Evolutionary conservation across 2,113 vertebrate genomes (phyloP).

Genomic region (Rynchops niger): DNA sequence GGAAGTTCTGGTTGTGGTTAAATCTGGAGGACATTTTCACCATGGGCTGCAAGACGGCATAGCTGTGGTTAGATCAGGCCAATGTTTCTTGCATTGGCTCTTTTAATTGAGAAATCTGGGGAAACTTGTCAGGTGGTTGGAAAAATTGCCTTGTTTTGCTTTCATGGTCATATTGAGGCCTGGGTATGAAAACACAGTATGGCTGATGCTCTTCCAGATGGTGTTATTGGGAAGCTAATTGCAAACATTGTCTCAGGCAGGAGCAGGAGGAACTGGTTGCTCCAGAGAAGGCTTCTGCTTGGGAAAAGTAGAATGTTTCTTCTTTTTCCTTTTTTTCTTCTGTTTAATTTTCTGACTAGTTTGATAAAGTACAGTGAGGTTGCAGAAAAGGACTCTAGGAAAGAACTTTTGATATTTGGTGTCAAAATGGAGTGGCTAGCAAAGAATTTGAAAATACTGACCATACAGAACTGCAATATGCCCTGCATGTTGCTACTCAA

Average conservation of each 20-base stretch:
- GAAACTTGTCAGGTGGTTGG: too few species aligned
- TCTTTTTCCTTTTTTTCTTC: neutral
- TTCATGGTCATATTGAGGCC: too few species aligned
- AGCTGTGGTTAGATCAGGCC: too few species aligned
- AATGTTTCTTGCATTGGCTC: too few species aligned
- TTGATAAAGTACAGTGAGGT: neutral
- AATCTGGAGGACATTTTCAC: too few species aligned
- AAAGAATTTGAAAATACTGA: neutral
- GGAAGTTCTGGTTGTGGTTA: too few species aligned
- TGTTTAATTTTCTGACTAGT: neutral
- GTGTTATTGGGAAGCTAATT: constrained; percentile 8
- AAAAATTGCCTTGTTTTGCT: too few species aligned
- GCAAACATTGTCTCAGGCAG: neutral
- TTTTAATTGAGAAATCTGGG: too few species aligned
- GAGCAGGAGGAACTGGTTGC: neutral
- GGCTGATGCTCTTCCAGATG: neutral
- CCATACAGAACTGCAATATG: neutral
- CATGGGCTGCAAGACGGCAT: too few species aligned
- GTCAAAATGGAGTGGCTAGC: neutral
- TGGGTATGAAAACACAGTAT: too few species aligned
- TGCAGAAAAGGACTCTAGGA: neutral
- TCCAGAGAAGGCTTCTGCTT: neutral
- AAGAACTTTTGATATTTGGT: neutral
- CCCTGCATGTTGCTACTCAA: accelerated
- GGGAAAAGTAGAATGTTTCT: neutral